phyloP scores from a whole-genome alignment of 2,888 invertebrate genomes.

The Sarcophaga variegata region DNA sequence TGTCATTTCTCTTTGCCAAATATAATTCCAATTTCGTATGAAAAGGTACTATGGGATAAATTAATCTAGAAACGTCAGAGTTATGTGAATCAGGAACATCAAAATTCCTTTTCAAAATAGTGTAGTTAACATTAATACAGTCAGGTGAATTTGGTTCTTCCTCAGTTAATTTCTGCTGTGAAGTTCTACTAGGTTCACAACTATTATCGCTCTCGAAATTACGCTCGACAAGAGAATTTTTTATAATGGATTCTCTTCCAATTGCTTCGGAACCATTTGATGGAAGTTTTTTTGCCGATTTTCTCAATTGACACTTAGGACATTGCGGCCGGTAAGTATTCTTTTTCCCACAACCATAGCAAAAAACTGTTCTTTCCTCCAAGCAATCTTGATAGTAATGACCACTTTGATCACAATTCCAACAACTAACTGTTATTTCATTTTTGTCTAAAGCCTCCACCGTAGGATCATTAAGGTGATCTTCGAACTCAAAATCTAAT shows the following conservation, averaged over 20 bases:
- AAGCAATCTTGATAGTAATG: conserved; percentile 32
- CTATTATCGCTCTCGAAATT: too few species aligned
- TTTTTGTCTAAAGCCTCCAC: not conserved
- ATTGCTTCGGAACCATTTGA: too few species aligned
- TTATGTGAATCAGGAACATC: too few species aligned
- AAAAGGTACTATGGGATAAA: too few species aligned
- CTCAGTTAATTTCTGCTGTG: too few species aligned
- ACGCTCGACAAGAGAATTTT: too few species aligned
- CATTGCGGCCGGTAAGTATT: conserved; percentile 32
- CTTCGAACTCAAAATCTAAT: not conserved
- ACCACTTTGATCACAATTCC: conserved; percentile 37
- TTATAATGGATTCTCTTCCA: too few species aligned
- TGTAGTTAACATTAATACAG: not conserved
- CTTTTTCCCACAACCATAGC: conserved; percentile 41
- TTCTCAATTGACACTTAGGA: conserved; percentile 26
- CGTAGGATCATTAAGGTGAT: not conserved
- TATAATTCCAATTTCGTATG: too few species aligned
- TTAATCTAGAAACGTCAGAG: too few species aligned
- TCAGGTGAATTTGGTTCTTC: not conserved
- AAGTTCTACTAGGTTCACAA: too few species aligned
- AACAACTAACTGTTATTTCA: not conserved
- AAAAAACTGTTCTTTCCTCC: conserved; percentile 17
- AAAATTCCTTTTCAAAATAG: not conserved
- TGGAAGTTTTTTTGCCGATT: conserved; percentile 31
- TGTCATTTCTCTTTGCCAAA: too few species aligned